These are phyloP conservation scores for Steatocranus sp. DNA, from an alignment of 2,797 vertebrate genomes.

Conservation along the genomic window DNA sequence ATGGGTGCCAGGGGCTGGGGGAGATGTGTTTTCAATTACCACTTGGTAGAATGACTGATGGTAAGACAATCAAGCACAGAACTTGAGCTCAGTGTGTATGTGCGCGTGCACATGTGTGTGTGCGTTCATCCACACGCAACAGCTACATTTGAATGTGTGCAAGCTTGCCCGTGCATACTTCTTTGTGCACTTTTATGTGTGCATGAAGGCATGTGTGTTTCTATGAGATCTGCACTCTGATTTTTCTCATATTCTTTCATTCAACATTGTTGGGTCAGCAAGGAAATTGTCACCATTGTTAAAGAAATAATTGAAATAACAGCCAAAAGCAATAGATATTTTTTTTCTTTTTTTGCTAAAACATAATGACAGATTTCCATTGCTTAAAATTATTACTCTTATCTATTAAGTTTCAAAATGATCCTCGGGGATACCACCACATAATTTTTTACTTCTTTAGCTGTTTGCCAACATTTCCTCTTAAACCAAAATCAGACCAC, in stretches of 20 bases:
- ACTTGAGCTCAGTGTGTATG: slow-evolving; percentile 39
- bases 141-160: slow-evolving; percentile 13
- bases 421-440: background rate
- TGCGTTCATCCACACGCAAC: background rate
- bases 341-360: background rate
- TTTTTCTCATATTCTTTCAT: slow-evolving; percentile 25
- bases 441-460: background rate
- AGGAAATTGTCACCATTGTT: background rate
- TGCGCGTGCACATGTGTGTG: background rate
- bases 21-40: slow-evolving; percentile 76
- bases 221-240: slow-evolving; percentile 16
- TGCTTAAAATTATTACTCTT: background rate
- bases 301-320: background rate
- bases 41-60: slow-evolving; percentile 69
- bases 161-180: background rate
- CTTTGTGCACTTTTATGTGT: background rate
- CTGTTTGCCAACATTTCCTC: background rate
- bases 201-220: slow-evolving; percentile 29
- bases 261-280: background rate
- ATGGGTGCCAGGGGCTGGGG: slow-evolving; percentile 60
- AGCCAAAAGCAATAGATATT: background rate
- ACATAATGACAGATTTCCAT: background rate
- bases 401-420: background rate
- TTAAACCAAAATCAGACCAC: background rate
- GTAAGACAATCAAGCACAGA: slow-evolving; percentile 67